Evolutionary conservation across 2,113 vertebrate genomes (phyloP).

Genomic region (Ceyx margarethae): DNA sequence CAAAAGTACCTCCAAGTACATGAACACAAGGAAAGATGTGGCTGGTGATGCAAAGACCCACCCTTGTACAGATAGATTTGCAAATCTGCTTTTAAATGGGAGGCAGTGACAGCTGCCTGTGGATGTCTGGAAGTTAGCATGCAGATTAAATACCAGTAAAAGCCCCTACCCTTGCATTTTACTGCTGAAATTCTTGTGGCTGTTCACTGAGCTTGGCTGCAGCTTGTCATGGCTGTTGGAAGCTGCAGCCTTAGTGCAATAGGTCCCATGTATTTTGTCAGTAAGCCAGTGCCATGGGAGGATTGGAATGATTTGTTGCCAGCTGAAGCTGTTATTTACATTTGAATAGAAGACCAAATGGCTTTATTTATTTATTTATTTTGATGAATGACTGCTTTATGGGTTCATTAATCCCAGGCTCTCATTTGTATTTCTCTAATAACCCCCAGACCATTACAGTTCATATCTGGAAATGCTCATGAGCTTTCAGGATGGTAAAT

Average conservation of each 20-base stretch:
- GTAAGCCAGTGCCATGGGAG: not conserved
- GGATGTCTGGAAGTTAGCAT: not conserved
- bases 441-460: not conserved
- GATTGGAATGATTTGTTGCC: conserved; percentile 12
- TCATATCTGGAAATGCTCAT: not conserved
- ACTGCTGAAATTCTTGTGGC: not conserved
- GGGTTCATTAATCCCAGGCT: conserved; percentile 26
- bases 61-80: not conserved
- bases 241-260: not conserved
- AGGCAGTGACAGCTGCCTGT: not conserved
- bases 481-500: not conserved
- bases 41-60: not conserved
- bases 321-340: conserved; percentile 8
- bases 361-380: not conserved
- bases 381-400: not conserved
- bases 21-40: not conserved
- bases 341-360: conserved; percentile 36
- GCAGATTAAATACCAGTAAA: not conserved
- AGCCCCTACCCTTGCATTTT: not conserved
- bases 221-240: not conserved
- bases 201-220: not conserved
- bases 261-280: conserved; percentile 27
- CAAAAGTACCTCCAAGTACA: not conserved
- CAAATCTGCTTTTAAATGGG: not conserved
- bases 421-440: not conserved